A percentile compares a stretch with the other conserved stretches of the same genome.
phyloP scores from a whole-genome alignment of 2,113 vertebrate genomes.

The Galemys pyrenaicus region DNA sequence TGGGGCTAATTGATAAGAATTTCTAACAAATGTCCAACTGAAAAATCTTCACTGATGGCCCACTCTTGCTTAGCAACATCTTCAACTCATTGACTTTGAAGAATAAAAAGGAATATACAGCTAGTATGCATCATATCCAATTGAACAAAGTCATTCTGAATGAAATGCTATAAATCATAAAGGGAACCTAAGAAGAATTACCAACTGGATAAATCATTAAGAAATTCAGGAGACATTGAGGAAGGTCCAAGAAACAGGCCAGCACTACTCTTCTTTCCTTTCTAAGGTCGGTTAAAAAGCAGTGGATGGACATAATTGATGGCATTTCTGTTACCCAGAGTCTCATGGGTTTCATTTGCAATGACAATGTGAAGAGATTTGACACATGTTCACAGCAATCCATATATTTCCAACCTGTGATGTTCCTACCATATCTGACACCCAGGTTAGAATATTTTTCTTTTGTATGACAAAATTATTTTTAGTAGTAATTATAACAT shows the following conservation, averaged over 20 bases:
- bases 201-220: background rate
- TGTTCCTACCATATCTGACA: background rate
- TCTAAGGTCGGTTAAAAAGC: background rate
- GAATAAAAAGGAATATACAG: background rate
- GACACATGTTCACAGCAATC: background rate
- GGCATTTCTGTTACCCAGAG: background rate
- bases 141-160: constrained; percentile 4
- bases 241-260: background rate
- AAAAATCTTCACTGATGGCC: background rate
- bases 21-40: background rate
- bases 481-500: constrained; percentile 6
- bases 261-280: background rate
- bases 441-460: background rate
- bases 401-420: background rate
- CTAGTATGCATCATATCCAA: background rate
- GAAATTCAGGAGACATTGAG: background rate
- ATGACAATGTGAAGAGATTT: background rate
- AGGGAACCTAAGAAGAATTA: background rate
- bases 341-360: background rate
- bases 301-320: background rate
- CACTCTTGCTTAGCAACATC: background rate
- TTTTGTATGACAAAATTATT: background rate
- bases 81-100: background rate
- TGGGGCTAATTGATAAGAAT: background rate
- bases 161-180: constrained; percentile 32